phyloP scores from a whole-genome alignment of 1,140 invertebrate species.

The Heliothis subflexa region DNA sequence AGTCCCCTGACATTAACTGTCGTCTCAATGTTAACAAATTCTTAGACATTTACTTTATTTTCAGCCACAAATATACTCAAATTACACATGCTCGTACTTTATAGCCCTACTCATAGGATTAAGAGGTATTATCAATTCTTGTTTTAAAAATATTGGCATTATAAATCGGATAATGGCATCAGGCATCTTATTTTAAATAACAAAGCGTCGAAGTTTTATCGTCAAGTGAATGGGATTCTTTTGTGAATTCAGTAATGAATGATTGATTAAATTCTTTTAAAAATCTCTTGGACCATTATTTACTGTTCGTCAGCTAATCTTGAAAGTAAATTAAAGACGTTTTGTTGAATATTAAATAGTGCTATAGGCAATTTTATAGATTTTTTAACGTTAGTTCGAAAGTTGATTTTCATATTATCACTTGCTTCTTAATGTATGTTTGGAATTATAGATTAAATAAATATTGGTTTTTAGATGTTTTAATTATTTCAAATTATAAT shows the following conservation, averaged over 20 bases:
- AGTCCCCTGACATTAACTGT: neutral
- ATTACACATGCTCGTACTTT: slow-evolving; percentile 8
- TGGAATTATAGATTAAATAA: no score
- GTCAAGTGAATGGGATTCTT: neutral
- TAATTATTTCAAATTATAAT: neutral
- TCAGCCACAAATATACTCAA: slow-evolving; percentile 14
- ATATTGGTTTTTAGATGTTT: no score
- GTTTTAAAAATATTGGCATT: slow-evolving; percentile 7
- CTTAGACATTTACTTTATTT: slow-evolving; percentile 17
- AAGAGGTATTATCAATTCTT: slow-evolving; percentile 11
- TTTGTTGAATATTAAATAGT: no score
- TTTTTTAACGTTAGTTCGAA: no score
- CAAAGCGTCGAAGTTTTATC: neutral
- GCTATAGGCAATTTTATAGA: no score
- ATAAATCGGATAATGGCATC: no score
- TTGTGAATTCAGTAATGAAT: neutral
- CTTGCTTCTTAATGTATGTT: no score
- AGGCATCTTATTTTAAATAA: slow-evolving; percentile 11
- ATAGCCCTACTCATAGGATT: slow-evolving; percentile 3
- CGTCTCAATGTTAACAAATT: slow-evolving; percentile 24
- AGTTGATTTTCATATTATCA: no score
- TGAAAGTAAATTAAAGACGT: no score
- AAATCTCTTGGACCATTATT: no score
- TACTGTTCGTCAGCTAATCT: no score
- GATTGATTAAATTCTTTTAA: neutral